Base-by-base conservation (phyloP, 2,113 vertebrate genomes). In the Corythornis cristatus region DNA sequence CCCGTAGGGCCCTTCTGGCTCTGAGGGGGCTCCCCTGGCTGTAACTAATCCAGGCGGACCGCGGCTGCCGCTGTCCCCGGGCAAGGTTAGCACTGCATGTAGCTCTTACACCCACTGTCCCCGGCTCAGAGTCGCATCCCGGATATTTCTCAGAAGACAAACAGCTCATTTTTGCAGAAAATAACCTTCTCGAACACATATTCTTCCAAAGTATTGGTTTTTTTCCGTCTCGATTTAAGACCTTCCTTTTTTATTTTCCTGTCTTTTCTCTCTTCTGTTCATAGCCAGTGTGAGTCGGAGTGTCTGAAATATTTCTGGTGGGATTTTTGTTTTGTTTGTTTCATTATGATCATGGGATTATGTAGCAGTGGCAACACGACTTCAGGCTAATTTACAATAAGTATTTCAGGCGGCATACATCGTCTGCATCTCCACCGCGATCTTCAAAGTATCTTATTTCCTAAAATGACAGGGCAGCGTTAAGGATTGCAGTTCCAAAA, bases 221-320 rank as follows among this genome's bases (percentile, higher is more conserved):
- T 53, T 53, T 88, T 86, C 65, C 77, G 25, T 48, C 64, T 85
- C 56, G 12, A 31, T 65, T 51, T 74, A 78, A 65, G 48, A 60
- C 29, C 74, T 74, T 58, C 6, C 6, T 28, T 62, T 60, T 26
- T 18, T 26, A 12, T 45, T 11, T 15, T 62, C 21, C 29, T 40
- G 23, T 51, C 21, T 71, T 12, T 7, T 23, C 10, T 54, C 19
- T 75, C 31, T 40, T 67, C 57, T 19, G 60, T 48, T 72, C 60
- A 15, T 56, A 71, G 54, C 45, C 37, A 48, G 4, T 12, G 58
- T 25, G 65, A 89, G 50, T 76, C 48, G 51, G 70, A 67, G 77
- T 9, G 78, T 12, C 64, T 60, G 91, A 76, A 73, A 82, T 91
- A 62, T 84, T 94, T 89, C 84, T 82, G 71, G 88, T 74, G 71